phyloP scores from a whole-genome alignment of 2,888 invertebrate species.

The Sericinus montela region DNA sequence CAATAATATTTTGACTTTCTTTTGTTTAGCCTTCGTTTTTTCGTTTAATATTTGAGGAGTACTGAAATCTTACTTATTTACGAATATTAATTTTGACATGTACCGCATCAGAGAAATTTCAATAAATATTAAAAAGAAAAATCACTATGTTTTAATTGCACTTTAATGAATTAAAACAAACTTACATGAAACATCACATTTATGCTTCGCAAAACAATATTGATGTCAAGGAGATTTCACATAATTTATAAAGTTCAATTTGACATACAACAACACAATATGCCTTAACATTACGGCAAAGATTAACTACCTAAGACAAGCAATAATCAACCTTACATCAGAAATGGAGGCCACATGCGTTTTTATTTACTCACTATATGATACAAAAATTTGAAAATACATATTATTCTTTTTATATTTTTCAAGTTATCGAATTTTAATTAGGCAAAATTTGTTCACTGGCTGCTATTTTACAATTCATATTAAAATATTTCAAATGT shows the following conservation, averaged over 20 bases:
- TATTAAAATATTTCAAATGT: constrained; percentile 23
- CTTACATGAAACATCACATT: constrained; percentile 79
- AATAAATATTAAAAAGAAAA: constrained; percentile 26
- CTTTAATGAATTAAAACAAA: constrained; percentile 75
- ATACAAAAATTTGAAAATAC: constrained; percentile 18
- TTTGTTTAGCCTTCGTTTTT: no score
- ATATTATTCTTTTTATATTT: constrained; percentile 1
- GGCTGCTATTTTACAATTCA: neutral
- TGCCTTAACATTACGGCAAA: constrained; percentile 46
- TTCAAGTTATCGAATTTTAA: constrained; percentile 8
- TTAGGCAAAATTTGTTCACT: constrained; percentile 5
- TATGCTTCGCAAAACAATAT: constrained; percentile 76
- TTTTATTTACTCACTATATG: constrained; percentile 11
- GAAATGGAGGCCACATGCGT: constrained; percentile 15
- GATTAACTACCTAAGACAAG: constrained; percentile 49
- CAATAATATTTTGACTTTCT: no score
- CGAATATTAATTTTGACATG: no score
- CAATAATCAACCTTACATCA: constrained; percentile 35
- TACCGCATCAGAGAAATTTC: no score
- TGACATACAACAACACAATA: constrained; percentile 33
- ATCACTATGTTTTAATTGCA: constrained; percentile 49
- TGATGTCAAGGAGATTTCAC: constrained; percentile 52
- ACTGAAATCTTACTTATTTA: no score
- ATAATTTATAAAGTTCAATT: constrained; percentile 16
- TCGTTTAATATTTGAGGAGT: no score